Evolutionary conservation across 2,113 vertebrate species (phyloP), one percentile per base, ranked within the genome.

Genomic region (Chionomys nivalis): DNA sequence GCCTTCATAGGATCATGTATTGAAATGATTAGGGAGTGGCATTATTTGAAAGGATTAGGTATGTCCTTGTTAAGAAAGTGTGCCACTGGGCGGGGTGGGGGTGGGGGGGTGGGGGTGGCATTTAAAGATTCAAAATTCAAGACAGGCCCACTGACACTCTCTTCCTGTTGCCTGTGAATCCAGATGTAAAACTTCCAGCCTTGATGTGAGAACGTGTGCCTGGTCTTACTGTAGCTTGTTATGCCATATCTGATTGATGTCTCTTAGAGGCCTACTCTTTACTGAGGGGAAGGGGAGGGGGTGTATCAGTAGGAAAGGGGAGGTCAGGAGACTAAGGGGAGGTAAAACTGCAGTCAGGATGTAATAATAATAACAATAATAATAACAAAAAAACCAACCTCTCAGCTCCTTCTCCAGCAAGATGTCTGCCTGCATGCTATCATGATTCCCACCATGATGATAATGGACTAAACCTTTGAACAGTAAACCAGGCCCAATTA

Each of bases 241-340:
- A 70, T 36, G 68, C 33, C 7, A 16, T 21, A 72, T 70, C 36
- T n/a, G 33, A 16, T 70, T 70, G 33, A 70, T 70, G 33, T 7
- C 33, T 36, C 68, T 72, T 72, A 6, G 36, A 72, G 55, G 55
- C 55, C 55, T 5, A 55, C 55, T 55, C 52, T 55, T 55, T 55
- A 55, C 16, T 19, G 55, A 55, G 68, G 36, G 68, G 33, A 70
- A n/a, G 1, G 16, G 68, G 10, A 16, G 36, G 36, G 17, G 1
- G 65, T 33, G 10, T 0, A 72, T 19, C 17, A 19, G 7, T 7
- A 0, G 12, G 65, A 33, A 33, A 33, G 28, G 12, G 13, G 28
- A 9, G 17, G 7, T 72, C 17, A 36, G 68, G 68, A n/a, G 17
- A 72, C 14, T n/a, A 36, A 17, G 7, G 4, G 65, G 28, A 33